A percentile compares a stretch with the other conserved stretches of the same genome.
Evolutionary conservation across 2,797 vertebrate genomes (phyloP).

Genomic region (Lateolabrax maculatus): DNA sequence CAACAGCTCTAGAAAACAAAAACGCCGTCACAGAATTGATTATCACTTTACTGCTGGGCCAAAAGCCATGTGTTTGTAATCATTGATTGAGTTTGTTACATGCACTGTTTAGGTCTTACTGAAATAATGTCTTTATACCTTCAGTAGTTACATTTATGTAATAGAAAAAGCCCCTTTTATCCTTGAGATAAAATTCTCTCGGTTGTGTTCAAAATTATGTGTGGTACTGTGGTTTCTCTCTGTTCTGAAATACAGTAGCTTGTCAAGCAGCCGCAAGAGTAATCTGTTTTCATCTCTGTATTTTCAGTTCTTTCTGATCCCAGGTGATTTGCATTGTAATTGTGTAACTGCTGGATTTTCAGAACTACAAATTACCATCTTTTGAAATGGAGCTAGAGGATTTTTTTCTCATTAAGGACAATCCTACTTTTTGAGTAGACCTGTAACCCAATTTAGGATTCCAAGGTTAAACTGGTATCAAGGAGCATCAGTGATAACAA

Average conservation of each 20-base stretch:
- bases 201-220: conserved; percentile 11
- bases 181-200: conserved; percentile 14
- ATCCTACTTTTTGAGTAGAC: neutral
- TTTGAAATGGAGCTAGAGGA: neutral
- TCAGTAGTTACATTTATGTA: conserved; percentile 20
- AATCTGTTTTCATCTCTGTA: conserved; percentile 23
- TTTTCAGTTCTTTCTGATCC: conserved; percentile 18
- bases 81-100: conserved; percentile 61
- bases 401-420: conserved; percentile 9
- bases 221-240: conserved; percentile 6
- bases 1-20: conserved; percentile 42
- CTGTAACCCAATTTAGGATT: neutral
- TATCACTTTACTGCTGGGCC: conserved; percentile 60
- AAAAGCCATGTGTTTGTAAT: conserved; percentile 59
- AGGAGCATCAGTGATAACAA: neutral
- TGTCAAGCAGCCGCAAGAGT: neutral
- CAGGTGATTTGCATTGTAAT: conserved; percentile 8
- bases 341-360: neutral
- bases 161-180: conserved; percentile 42
- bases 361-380: conserved; percentile 5
- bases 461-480: conserved; percentile 19
- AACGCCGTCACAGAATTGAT: conserved; percentile 58
- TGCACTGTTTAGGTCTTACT: conserved; percentile 37
- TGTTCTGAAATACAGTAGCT: conserved; percentile 8
- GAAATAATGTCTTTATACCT: conserved; percentile 46